A percentile compares a stretch with the other conserved stretches of the same genome.
Evolutionary conservation across 2,797 vertebrate species (phyloP).

Genomic region (Dallia pectoralis): DNA sequence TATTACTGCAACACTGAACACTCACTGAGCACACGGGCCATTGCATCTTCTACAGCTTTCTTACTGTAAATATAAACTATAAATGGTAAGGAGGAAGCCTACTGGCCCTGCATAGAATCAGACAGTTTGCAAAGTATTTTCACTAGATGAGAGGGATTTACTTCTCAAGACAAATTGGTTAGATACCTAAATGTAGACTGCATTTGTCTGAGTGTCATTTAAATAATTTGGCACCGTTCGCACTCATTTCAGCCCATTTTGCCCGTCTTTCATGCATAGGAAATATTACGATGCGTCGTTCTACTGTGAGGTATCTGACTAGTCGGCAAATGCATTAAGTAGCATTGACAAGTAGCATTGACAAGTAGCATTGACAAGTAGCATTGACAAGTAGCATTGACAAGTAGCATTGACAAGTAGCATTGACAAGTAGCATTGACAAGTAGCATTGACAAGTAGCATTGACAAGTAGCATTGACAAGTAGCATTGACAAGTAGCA

Average conservation of each 20-base stretch:
- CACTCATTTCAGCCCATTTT: neutral
- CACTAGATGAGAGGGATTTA: constrained; percentile 64
- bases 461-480: neutral
- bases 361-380: neutral
- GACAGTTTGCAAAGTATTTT: constrained; percentile 63
- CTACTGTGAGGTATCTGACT: neutral
- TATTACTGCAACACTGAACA: neutral
- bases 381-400: neutral
- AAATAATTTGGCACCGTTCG: constrained; percentile 52
- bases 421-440: neutral
- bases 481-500: neutral
- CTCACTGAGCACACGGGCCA: neutral
- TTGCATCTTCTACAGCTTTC: neutral
- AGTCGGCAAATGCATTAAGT: neutral
- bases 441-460: neutral
- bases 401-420: neutral
- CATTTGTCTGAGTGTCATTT: constrained; percentile 60
- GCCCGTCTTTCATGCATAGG: neutral
- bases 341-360: neutral
- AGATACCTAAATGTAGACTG: constrained; percentile 53
- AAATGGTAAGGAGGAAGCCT: constrained; percentile 25
- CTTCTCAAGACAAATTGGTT: constrained; percentile 59
- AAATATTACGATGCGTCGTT: neutral
- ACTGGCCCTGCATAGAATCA: constrained; percentile 53
- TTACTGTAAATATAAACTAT: neutral